Percentiles rank a stretch among this genome's conserved stretches.
These are phyloP conservation scores for Pseudomyrmex dendroicus DNA, from an alignment of 1,140 invertebrate species.

Conservation along the genomic window DNA sequence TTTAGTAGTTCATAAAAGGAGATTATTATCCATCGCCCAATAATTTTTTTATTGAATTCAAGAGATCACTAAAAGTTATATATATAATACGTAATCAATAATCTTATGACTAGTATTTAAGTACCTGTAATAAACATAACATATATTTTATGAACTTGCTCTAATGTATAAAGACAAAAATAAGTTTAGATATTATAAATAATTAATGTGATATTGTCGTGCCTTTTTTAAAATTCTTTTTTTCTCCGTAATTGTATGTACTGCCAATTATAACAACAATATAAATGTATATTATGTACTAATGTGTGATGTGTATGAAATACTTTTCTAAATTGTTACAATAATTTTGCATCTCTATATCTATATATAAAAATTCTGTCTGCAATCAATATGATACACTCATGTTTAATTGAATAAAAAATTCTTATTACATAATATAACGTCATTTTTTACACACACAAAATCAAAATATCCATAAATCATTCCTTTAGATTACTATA, in stretches of 20 bases:
- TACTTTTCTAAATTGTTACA: constrained; percentile 45
- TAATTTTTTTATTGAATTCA: constrained; percentile 6
- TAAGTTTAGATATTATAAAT: constrained; percentile 56
- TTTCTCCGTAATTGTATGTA: constrained; percentile 43
- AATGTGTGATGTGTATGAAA: neutral
- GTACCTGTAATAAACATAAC: neutral
- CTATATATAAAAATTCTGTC: neutral
- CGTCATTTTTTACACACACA: too few species aligned
- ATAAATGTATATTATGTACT: constrained; percentile 21
- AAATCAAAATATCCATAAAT: too few species aligned
- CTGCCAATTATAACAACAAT: constrained; percentile 53
- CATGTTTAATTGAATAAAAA: constrained; percentile 55
- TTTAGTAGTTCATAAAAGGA: neutral
- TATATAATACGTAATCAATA: neutral
- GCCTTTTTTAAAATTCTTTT: constrained; percentile 67
- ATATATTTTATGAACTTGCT: constrained; percentile 37
- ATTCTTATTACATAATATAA: constrained; percentile 23
- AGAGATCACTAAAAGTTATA: neutral
- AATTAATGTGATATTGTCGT: constrained; percentile 75
- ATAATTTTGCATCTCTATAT: constrained; percentile 22
- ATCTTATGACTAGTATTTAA: neutral
- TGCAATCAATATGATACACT: constrained; percentile 29
- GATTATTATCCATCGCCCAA: neutral
- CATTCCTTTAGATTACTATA: too few species aligned
- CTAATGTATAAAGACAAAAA: neutral